Conservation (phyloP, 2,113 vertebrate species). For the Lepus timidus region DNA sequence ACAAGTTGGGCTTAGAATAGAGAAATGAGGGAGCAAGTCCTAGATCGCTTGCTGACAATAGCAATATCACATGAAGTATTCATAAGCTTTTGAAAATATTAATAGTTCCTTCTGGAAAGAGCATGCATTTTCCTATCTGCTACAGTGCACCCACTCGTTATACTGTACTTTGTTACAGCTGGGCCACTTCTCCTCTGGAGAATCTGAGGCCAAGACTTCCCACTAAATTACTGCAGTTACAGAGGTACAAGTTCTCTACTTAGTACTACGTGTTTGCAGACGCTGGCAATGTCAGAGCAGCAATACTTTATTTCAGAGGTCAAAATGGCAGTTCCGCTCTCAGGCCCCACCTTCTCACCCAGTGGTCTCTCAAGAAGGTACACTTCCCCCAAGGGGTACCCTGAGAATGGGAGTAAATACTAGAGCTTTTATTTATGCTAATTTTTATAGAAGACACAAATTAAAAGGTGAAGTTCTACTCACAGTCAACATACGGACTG, state of each 20-base stretch:
- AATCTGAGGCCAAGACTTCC: neutral
- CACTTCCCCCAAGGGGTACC: neutral
- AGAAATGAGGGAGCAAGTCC: too few relatives aligned
- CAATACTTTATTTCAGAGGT: neutral
- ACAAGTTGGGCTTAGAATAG: too few relatives aligned
- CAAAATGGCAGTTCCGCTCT: neutral
- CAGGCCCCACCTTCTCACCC: neutral
- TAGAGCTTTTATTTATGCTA: neutral
- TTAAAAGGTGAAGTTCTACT: neutral
- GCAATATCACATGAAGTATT: neutral
- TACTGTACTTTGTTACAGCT: neutral
- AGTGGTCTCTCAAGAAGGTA: neutral
- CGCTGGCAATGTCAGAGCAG: neutral
- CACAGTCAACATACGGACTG: neutral
- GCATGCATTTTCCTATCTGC: neutral
- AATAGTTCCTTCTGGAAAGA: neutral
- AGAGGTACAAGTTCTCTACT: neutral
- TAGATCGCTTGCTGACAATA: too few relatives aligned
- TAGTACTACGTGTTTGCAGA: neutral
- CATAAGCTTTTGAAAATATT: neutral
- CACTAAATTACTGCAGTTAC: neutral
- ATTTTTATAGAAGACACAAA: constrained; percentile 6
- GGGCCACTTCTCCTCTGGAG: neutral
- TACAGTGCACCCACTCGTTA: neutral
- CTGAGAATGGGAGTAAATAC: neutral